A percentile compares a stretch with the other conserved stretches of the same genome.
Evolutionary conservation across 2,888 invertebrate genomes (phyloP).

Genomic region (Rhimphoctona megacephalus): DNA sequence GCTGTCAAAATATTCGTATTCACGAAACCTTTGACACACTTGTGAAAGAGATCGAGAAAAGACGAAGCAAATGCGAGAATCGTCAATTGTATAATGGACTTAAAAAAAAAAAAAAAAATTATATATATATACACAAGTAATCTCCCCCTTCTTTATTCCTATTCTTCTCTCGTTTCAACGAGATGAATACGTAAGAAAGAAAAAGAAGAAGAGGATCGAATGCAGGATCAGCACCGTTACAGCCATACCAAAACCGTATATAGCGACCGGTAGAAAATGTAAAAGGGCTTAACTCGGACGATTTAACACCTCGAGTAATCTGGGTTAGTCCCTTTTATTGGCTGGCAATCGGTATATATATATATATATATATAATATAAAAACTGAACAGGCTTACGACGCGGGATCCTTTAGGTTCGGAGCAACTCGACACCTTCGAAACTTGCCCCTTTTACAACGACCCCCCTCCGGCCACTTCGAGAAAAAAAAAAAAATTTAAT

Average conservation of each 20-base stretch:
- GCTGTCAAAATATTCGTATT: conserved; percentile 84
- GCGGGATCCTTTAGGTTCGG: conserved; percentile 36
- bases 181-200: conserved; percentile 45
- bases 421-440: conserved; percentile 65
- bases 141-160: conserved; percentile 15
- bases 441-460: neutral
- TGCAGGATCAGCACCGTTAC: conserved; percentile 39
- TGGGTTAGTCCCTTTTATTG: conserved; percentile 10
- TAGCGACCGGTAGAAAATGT: neutral
- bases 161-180: conserved; percentile 47
- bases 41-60: conserved; percentile 50
- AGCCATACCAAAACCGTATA: neutral
- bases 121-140: conserved; percentile 38
- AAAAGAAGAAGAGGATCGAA: conserved; percentile 14
- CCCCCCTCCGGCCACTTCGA: neutral
- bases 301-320: conserved; percentile 25
- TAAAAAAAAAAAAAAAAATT: conserved; percentile 63
- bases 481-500: neutral
- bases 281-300: conserved; percentile 40
- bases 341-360: neutral
- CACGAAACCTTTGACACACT: conserved; percentile 68
- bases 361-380: neutral
- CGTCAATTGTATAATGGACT: conserved; percentile 60
- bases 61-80: conserved; percentile 46
- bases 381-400: conserved; percentile 13